Base-by-base conservation (phyloP, 2,113 vertebrate genomes). In the Engystomops pustulosus region DNA sequence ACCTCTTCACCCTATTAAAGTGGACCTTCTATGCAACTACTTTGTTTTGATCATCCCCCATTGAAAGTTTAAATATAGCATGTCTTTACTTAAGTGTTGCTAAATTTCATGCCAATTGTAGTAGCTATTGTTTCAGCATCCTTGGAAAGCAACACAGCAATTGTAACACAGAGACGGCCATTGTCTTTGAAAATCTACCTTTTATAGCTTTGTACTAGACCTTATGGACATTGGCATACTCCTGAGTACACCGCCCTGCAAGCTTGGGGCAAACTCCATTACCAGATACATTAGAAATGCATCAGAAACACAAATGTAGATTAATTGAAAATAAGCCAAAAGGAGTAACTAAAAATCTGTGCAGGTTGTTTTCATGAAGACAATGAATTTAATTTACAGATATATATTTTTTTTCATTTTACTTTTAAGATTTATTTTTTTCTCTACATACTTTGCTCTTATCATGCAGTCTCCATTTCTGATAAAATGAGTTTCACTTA, bases 1-100 rank as follows among this genome's bases (percentile, higher is more conserved):
- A 93, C 91, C 91, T 93, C 93, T 93, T 87, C 88, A 89, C 90
- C 90, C 88, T 87, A 89, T 92, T 86, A 87, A 87, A 87, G 84
- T 85, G 86, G 84, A 87, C 83, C 82, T 89, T 91, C n/a, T n/a
- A 90, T 89, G 85, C 89, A 91, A 91, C 90, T 89, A 88, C 93
- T 91, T 90, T 93, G 92, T 94, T 93, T 88, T 90, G 88, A 88
- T 91, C 87, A 85, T 88, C 88, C 88, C 62, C 58, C 65, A 85
- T 38, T 62, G 60, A 49, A 38, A 7, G 72, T 77, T 83, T 77
- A 84, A 78, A 84, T 68, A 77, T 77, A 77, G 53, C 47, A 67
- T 65, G 9, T 2, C n/a, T 81, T 72, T 17, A 44, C 51, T 55
- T 3, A 38, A 8, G 32, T 53, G 34, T 68, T 47, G 23, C 30